A percentile compares a stretch with the other conserved stretches of the same genome.
phyloP scores from a whole-genome alignment of 2,888 invertebrate species.

The Tribolium freemani region DNA sequence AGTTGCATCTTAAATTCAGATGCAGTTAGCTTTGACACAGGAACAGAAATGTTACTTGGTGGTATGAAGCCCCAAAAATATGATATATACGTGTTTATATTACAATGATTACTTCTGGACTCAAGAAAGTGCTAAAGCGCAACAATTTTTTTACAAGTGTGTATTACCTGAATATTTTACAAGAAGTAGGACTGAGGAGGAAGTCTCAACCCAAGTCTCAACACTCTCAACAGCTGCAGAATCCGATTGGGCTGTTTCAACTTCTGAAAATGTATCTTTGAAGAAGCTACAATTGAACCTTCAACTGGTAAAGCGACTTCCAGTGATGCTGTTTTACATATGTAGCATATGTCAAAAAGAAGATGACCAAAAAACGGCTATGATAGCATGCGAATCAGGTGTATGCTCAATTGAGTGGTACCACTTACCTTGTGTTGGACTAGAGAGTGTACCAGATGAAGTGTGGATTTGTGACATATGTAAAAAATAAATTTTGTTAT shows the following conservation, averaged over 20 bases:
- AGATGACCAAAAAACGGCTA: no score
- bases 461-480: no score
- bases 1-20: conserved; percentile 29
- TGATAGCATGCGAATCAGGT: no score
- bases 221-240: background rate
- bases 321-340: no score
- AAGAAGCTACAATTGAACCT: no score
- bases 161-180: conserved; percentile 16
- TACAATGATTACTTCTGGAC: conserved; percentile 31
- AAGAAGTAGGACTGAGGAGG: background rate
- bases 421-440: no score
- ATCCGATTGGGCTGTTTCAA: background rate
- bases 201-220: background rate
- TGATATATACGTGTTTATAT: conserved; percentile 11
- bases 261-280: no score
- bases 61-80: conserved; percentile 32
- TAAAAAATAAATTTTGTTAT: no score
- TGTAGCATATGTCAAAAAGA: no score
- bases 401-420: no score
- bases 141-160: background rate
- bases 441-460: no score
- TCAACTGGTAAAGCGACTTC: no score
- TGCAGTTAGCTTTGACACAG: conserved; percentile 30
- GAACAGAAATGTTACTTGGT: conserved; percentile 32
- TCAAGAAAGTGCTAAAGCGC: background rate